These are phyloP conservation scores for Monochamus alternatus DNA, from an alignment of 2,888 invertebrate species.

Conservation along the genomic window DNA sequence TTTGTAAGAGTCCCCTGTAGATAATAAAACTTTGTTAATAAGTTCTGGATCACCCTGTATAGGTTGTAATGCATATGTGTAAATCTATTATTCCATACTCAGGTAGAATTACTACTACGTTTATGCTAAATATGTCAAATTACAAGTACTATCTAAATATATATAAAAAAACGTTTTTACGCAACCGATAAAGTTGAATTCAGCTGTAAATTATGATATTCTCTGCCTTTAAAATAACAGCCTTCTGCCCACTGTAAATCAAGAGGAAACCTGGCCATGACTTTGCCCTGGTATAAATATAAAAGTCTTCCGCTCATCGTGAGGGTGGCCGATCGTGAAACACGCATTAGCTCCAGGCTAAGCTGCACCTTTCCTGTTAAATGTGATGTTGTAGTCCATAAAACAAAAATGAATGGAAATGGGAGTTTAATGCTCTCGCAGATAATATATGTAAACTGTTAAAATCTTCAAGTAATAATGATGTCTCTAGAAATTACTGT, in stretches of 20 bases:
- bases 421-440: background rate
- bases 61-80: too few relatives aligned
- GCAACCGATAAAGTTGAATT: too few relatives aligned
- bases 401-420: conserved; percentile 7
- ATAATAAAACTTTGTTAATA: too few relatives aligned
- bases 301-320: background rate
- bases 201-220: too few relatives aligned
- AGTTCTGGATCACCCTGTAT: too few relatives aligned
- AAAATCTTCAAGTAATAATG: background rate
- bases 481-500: background rate
- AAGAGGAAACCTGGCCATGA: conserved; percentile 8
- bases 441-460: background rate
- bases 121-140: too few relatives aligned
- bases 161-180: too few relatives aligned
- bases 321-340: conserved; percentile 17
- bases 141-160: too few relatives aligned
- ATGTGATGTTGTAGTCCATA: background rate
- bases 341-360: conserved; percentile 22
- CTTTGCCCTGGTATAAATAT: conserved; percentile 7
- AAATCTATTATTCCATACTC: too few relatives aligned
- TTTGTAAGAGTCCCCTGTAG: too few relatives aligned
- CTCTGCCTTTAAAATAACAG: background rate
- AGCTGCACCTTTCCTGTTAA: conserved; percentile 20
- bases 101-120: too few relatives aligned
- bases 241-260: background rate